Base-by-base conservation (phyloP, 2,113 vertebrate genomes). In the Gobio gobio region DNA sequence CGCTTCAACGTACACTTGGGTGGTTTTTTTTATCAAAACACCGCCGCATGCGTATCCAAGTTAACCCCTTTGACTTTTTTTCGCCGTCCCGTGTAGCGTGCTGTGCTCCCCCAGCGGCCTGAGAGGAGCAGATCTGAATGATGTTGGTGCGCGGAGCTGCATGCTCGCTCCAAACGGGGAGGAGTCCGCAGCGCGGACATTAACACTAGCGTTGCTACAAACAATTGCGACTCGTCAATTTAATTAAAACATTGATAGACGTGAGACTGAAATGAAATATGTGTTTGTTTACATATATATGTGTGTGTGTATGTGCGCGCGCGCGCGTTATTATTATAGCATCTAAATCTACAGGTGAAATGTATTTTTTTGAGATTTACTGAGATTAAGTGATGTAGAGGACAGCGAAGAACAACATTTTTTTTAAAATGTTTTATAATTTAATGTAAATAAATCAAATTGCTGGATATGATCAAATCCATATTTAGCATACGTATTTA, bases 71-170 rank as follows among this genome's bases (percentile, higher is more conserved):
- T 63, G 45, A 74, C 64, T 82, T 59, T 64, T 81, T 82, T 83
- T 51, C 33, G 79, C 63, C 49, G 82, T 72, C 40, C 66, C 63
- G 84, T 88, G 59, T 40, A 16, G 56, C 78, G 81, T 63, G 54
- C n/a, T 73, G 54, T 81, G 87, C 85, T 86, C 87, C 87, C 87
- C 87, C 87, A 86, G 85, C 51, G 87, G 87, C 85, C 87, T 59
- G 82, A 88, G 85, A 74, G 85, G 82, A 88, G 81, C 64, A 58
- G 72, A 47, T 74, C n/a, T 61, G 83, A 86, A 63, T 77, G 85
- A 78, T 77, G 74, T 56, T 51, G 87, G 8, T 72, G 82, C 3
- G 70, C 22, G 79, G 66, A 68, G n/a, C 43, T 61, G 80, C 49
- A 5, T 18, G 74, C 26, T 68, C 51, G 79, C 59, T 43, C 63